Base-by-base conservation (phyloP, 2,888 invertebrate genomes). In the Tanypteryx hageni region DNA sequence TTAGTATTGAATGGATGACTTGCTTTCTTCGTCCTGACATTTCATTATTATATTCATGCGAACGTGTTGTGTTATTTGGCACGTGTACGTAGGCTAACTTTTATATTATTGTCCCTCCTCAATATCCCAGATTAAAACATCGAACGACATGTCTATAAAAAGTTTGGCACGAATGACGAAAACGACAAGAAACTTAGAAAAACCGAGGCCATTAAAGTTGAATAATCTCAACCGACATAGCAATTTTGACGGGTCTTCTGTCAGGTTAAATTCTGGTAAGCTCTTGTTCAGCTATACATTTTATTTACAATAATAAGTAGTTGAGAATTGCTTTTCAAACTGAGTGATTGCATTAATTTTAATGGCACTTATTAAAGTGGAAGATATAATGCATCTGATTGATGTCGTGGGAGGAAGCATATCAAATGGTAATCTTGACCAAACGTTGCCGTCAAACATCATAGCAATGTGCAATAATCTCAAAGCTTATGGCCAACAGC, bases 351-450 rank as follows among this genome's bases (percentile, higher is more conserved):
- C 14, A 84, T 16, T 92, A 86, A 82, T 68, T 92, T 82, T 61
- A 93, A 93, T 92, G 68, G 93, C 93, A 93, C 93, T 93, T 93
- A 93, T 94, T 96, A 93, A 96, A 96, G 98, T 98, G 94, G 98
- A 98, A 96, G 97, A 97, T 95, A 96, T 98, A 93, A 97, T 98
- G 95, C 97, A 97, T 95, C 96, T 98, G 94, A 97, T 98, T 94
- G 98, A 98, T 95, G 97, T 97, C 95, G 97, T 98, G 94, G 97
- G 98, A 92, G 96, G 97, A 94, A 96, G 97, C 94, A 96, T 98
- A 95, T 96, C 97, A 94, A 97, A 97, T 94, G 97, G 97, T 93
- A 97, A 97, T 94, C 97, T 96, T 95, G 97, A 97, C 95, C 96
- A 96, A 95, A 96, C 96, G 93, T 96, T 97, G 94, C 97, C 97